Conservation (phyloP, 2,797 vertebrate genomes). For the Iguana delicatissima region DNA sequence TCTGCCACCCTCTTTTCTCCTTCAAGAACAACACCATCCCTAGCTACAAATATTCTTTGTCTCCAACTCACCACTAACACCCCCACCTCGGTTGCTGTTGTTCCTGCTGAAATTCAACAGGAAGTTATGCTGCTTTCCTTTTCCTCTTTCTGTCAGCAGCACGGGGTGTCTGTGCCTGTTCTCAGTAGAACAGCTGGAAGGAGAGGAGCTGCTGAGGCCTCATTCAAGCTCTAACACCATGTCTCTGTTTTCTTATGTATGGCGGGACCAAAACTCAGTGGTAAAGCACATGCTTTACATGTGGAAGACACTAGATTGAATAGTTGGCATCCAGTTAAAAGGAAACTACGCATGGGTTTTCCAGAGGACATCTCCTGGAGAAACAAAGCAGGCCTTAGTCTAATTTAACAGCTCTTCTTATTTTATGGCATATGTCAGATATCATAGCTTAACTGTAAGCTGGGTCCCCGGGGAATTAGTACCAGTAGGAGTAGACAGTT, state of each 20-base stretch:
- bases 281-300: background rate
- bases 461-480: background rate
- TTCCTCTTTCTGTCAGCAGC: background rate
- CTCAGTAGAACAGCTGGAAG: background rate
- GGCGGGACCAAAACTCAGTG: background rate
- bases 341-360: background rate
- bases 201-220: background rate
- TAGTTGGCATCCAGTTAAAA: background rate
- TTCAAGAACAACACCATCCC: background rate
- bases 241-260: background rate
- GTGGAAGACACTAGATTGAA: background rate
- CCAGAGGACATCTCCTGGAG: background rate
- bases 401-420: background rate
- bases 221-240: too few species aligned
- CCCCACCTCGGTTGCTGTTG: background rate
- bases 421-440: background rate
- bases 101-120: background rate
- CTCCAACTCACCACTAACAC: background rate
- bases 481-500: too few species aligned
- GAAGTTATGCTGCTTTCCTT: background rate
- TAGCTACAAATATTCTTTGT: background rate
- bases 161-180: too few species aligned
- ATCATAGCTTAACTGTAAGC: too few species aligned
- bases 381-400: background rate
- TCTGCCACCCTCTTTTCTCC: background rate